These are phyloP conservation scores for Pemphigus obesinymphae DNA, from an alignment of 1,140 invertebrate genomes.

Conservation along the genomic window DNA sequence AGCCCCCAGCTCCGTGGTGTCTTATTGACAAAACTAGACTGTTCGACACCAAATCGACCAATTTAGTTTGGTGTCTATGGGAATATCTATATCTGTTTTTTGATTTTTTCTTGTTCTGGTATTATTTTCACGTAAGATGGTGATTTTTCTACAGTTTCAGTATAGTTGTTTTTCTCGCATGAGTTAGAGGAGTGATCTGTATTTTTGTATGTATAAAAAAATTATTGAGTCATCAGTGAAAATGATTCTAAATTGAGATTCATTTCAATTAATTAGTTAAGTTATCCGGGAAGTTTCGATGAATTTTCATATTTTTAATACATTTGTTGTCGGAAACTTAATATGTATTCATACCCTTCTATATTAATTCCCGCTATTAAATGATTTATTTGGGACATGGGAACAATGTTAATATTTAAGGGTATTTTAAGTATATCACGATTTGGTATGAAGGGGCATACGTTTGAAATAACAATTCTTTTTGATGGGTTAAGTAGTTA, in stretches of 20 bases:
- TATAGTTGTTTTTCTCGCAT: too few species aligned
- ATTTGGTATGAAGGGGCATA: constrained; percentile 4
- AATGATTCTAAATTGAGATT: not conserved
- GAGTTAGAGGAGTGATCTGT: too few species aligned
- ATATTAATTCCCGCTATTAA: not conserved
- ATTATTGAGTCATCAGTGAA: not conserved
- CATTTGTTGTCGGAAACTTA: not conserved
- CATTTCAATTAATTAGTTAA: not conserved
- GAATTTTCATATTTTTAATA: not conserved
- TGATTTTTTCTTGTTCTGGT: too few species aligned
- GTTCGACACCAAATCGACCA: too few species aligned
- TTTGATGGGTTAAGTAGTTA: not conserved
- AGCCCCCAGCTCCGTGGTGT: too few species aligned
- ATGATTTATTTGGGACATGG: not conserved
- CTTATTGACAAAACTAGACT: too few species aligned
- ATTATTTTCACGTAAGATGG: too few species aligned
- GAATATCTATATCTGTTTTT: too few species aligned
- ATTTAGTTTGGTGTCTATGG: too few species aligned
- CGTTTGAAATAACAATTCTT: not conserved
- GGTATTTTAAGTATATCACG: not conserved
- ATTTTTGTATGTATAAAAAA: too few species aligned
- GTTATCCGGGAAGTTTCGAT: not conserved
- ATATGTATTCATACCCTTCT: not conserved
- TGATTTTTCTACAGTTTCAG: too few species aligned
- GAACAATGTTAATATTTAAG: not conserved